Evolutionary conservation across 2,113 vertebrate species (phyloP).

Genomic region (Limanda limanda): DNA sequence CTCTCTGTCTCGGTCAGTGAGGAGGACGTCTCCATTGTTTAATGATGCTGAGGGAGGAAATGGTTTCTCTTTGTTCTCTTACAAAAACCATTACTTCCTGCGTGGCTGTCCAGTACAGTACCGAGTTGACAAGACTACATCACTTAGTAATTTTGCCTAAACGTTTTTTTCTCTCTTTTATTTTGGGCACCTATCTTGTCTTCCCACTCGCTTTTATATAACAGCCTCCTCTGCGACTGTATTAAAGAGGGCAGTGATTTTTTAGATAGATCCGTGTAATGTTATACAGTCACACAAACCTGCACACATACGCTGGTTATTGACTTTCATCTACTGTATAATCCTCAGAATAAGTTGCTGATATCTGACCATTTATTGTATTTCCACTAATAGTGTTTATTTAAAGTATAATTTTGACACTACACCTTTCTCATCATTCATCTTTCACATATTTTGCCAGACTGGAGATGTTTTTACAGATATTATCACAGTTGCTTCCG

Average conservation of each 20-base stretch:
- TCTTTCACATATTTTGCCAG: background rate
- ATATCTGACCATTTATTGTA: no score
- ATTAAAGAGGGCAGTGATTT: slow-evolving; percentile 48
- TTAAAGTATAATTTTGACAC: background rate
- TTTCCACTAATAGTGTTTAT: background rate
- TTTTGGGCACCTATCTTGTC: slow-evolving; percentile 16
- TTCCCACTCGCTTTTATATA: slow-evolving; percentile 74
- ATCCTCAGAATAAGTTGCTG: no score
- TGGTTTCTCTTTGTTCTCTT: slow-evolving; percentile 59
- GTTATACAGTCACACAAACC: background rate
- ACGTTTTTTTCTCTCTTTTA: slow-evolving; percentile 39
- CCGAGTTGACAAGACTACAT: slow-evolving; percentile 49
- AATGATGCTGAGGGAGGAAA: slow-evolving; percentile 62
- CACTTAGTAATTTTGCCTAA: slow-evolving; percentile 55
- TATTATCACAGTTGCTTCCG: background rate
- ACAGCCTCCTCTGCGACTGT: slow-evolving; percentile 56
- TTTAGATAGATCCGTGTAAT: slow-evolving; percentile 1
- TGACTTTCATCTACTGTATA: background rate
- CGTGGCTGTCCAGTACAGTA: slow-evolving; percentile 34
- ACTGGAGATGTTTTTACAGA: background rate
- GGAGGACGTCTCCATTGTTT: slow-evolving; percentile 67
- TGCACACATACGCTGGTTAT: background rate
- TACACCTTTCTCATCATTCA: background rate
- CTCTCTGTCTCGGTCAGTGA: slow-evolving; percentile 46
- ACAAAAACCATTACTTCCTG: slow-evolving; percentile 56